Evolutionary conservation across 2,797 vertebrate genomes (phyloP), one percentile per base, ranked within the genome.

Genomic region (Coregonus sp.): DNA sequence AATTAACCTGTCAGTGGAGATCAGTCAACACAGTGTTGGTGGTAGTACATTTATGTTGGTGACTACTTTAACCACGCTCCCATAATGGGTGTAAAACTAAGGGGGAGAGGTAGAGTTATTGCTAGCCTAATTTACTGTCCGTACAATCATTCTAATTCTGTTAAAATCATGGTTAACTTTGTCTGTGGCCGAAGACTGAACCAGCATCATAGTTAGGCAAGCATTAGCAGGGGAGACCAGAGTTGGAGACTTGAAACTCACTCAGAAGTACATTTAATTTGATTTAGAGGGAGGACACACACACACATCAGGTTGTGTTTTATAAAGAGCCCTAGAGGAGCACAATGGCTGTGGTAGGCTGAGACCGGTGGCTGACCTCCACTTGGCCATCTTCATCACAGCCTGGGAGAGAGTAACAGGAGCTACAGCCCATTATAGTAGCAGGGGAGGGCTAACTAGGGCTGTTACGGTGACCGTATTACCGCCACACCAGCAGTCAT

Each of bases 361-460:
- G 85, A 90, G 86, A 89, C 78, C 73, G 89, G 84, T 85, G 86
- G 73, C 79, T 83, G 85, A 89, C 89, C 90, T 89, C 88, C 86
- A 82, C 85, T 88, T 85, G 75, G 88, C 88, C 89, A 89, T 91
- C 91, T 92, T 91, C 88, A 89, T 92, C 90, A 90, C 89, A 92
- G 84, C 87, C 85, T 82, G 75, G 29, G 74, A 33, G 76, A 85
- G 88, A 87, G 81, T 82, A 83, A 70, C 78, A 77, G 54, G 67
- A 82, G 85, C 83, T 82, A 67, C 20, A 86, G 86, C 85, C 86
- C 85, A 83, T 75, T 3, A 73, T 79, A 76, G 80, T 76, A 78
- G 84, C 6, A 82, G 74, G 78, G 76, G 76, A 71, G 80, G 40
- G 40, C 11, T 47, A 47, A 47, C 40, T 47, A 47, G 9, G 40